Conservation (phyloP, 2,113 vertebrate species). For the Edolisoma coerulescens region DNA sequence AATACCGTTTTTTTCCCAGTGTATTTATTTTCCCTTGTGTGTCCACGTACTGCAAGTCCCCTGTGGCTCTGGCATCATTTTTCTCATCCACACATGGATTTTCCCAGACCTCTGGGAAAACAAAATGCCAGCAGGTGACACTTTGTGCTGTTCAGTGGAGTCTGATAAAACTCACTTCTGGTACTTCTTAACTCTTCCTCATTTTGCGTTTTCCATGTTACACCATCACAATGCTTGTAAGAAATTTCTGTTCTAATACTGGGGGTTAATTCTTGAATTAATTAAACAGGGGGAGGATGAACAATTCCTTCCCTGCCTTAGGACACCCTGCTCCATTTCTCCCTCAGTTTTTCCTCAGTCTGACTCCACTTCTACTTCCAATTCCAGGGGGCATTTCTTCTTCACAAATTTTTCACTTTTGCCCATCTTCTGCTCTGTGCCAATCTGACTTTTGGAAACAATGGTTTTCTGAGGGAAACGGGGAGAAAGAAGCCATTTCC, state of each 20-base stretch:
- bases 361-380: neutral
- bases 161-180: neutral
- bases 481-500: neutral
- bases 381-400: neutral
- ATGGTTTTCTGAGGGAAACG: neutral
- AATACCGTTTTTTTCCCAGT: neutral
- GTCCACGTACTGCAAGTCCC: neutral
- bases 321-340: neutral
- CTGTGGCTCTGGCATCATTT: neutral
- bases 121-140: neutral
- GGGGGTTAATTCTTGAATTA: neutral
- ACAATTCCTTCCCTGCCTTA: neutral
- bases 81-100: neutral
- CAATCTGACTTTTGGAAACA: neutral
- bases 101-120: neutral
- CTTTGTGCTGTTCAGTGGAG: neutral
- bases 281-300: rapidly evolving
- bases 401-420: neutral
- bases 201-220: neutral
- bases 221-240: neutral
- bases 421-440: neutral
- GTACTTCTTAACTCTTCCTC: neutral
- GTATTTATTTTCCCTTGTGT: neutral
- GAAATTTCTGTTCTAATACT: neutral
- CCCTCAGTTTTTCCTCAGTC: neutral